Evolutionary conservation across 2,888 invertebrate genomes (phyloP).

Genomic region (Agrilus mali): DNA sequence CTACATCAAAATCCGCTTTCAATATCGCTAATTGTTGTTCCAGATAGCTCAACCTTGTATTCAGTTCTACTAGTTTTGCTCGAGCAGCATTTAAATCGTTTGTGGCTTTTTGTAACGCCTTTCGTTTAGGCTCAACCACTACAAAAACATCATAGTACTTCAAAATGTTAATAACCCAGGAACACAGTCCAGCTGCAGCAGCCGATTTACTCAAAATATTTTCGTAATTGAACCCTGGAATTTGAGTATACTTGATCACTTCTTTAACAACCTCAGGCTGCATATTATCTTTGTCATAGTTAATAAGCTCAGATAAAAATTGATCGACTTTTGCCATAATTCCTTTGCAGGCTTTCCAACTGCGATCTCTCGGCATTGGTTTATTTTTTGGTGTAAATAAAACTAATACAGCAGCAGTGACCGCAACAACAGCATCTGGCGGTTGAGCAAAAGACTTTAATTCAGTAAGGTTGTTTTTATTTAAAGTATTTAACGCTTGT

Average conservation of each 20-base stretch:
- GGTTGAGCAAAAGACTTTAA: constrained; percentile 89
- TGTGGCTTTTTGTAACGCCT: constrained; percentile 75
- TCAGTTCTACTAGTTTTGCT: constrained; percentile 65
- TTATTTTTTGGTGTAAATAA: constrained; percentile 69
- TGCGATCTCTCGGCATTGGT: constrained; percentile 78
- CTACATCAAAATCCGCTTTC: constrained; percentile 74
- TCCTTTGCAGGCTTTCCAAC: constrained; percentile 82
- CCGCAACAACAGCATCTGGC: constrained; percentile 76
- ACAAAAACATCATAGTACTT: constrained; percentile 82
- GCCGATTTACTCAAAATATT: constrained; percentile 74
- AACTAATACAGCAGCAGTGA: constrained; percentile 77
- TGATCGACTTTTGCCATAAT: constrained; percentile 87
- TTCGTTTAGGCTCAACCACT: constrained; percentile 83
- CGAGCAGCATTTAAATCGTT: constrained; percentile 71
- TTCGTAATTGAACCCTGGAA: constrained; percentile 73
- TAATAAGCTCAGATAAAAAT: constrained; percentile 68
- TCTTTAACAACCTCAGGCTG: constrained; percentile 79
- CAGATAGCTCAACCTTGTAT: constrained; percentile 57
- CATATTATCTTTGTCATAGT: constrained; percentile 90
- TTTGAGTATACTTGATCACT: constrained; percentile 45
- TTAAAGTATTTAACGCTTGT: constrained; percentile 81
- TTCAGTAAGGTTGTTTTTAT: constrained; percentile 89
- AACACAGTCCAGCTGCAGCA: constrained; percentile 86
- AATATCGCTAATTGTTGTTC: constrained; percentile 67
- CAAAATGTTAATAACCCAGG: constrained; percentile 90